Evolutionary conservation across 2,888 invertebrate genomes (phyloP).

Genomic region (Mimas tiliae): DNA sequence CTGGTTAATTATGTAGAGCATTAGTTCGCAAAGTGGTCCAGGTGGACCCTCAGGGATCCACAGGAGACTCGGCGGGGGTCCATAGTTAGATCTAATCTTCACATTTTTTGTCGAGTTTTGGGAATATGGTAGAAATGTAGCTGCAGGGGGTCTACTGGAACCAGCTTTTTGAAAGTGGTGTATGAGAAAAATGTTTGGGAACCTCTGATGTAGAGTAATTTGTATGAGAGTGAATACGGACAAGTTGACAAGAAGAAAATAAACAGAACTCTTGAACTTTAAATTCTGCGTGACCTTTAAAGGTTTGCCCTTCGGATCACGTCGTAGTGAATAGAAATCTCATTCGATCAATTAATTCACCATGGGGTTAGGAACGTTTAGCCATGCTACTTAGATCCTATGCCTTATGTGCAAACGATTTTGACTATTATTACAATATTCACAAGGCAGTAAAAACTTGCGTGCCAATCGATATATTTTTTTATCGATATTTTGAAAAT

Average conservation of each 20-base stretch:
- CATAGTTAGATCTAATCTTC: no score
- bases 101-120: no score
- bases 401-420: background rate
- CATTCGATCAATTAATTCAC: slow-evolving; percentile 37
- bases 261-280: slow-evolving; percentile 16
- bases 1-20: no score
- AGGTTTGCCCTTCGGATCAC: slow-evolving; percentile 25
- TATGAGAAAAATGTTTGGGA: no score
- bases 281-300: slow-evolving; percentile 21
- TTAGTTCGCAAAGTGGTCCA: no score
- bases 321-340: slow-evolving; percentile 29
- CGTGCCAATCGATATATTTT: slow-evolving; percentile 12
- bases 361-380: slow-evolving; percentile 38
- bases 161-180: no score
- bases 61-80: no score
- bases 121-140: no score
- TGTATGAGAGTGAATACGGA: no score
- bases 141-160: no score
- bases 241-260: background rate
- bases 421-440: background rate
- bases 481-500: slow-evolving; percentile 19
- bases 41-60: no score
- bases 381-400: slow-evolving; percentile 27
- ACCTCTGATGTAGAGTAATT: no score
- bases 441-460: background rate